Evolutionary conservation across 2,888 invertebrate species (phyloP).

Genomic region (Agriotes lineatus): DNA sequence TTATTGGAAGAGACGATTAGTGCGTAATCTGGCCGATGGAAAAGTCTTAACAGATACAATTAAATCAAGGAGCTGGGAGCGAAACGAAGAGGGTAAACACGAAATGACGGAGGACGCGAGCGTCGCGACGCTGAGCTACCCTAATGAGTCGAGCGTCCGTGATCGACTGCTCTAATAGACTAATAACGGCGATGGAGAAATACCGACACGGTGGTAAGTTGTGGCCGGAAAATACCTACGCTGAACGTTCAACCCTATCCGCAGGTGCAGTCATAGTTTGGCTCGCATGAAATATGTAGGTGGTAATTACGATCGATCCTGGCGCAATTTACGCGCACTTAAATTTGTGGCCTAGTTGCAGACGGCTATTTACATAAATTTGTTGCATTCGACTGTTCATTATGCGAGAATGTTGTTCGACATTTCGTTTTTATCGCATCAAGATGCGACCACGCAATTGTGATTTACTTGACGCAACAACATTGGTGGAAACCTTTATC

Average conservation of each 20-base stretch:
- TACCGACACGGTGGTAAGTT: constrained; percentile 13
- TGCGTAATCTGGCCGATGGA: background rate
- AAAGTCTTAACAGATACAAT: background rate
- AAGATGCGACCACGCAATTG: no score
- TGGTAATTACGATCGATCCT: constrained; percentile 7
- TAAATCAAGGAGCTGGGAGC: background rate
- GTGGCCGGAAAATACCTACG: constrained; percentile 26
- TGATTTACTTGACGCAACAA: no score
- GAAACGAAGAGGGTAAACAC: constrained; percentile 6
- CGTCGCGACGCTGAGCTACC: constrained; percentile 22
- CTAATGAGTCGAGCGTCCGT: constrained; percentile 32
- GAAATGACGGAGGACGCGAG: background rate
- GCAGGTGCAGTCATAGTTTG: constrained; percentile 15
- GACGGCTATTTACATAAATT: background rate
- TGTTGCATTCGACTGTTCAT: background rate
- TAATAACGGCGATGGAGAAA: no score
- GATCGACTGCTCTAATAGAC: constrained; percentile 30
- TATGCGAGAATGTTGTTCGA: background rate
- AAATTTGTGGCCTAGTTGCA: constrained; percentile 3
- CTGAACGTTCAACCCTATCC: constrained; percentile 24
- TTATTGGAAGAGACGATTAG: background rate
- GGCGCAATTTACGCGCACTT: background rate
- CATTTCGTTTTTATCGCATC: background rate
- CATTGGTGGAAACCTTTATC: no score
- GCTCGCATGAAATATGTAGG: background rate